These are phyloP conservation scores for Spodoptera littoralis DNA, from an alignment of 2,888 invertebrate genomes.

Conservation along the genomic window DNA sequence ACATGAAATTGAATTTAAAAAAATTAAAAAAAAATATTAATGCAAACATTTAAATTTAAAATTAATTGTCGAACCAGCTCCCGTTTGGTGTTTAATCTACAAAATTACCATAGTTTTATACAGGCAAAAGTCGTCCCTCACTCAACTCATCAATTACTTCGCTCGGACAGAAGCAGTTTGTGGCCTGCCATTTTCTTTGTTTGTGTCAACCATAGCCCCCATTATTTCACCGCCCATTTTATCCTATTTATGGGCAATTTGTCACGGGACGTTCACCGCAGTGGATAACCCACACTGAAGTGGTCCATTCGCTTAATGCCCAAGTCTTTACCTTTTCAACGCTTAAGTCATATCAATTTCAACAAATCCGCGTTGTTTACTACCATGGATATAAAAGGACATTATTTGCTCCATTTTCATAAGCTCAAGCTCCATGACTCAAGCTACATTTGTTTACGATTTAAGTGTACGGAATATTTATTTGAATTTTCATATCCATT, in stretches of 20 bases:
- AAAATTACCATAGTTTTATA: slow-evolving; percentile 37
- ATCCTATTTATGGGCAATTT: slow-evolving; percentile 73
- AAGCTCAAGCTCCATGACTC: slow-evolving; percentile 30
- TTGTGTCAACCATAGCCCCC: slow-evolving; percentile 66
- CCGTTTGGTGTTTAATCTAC: slow-evolving; percentile 24
- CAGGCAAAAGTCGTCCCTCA: slow-evolving; percentile 23
- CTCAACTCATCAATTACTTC: slow-evolving; percentile 45
- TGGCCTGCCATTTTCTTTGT: slow-evolving; percentile 67
- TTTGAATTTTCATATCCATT: slow-evolving; percentile 8
- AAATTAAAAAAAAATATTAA: slow-evolving; percentile 3
- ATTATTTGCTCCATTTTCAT: slow-evolving; percentile 24
- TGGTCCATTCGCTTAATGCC: slow-evolving; percentile 60
- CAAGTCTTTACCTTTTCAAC: slow-evolving; percentile 39
- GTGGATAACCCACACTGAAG: slow-evolving; percentile 57
- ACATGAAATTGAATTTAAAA: slow-evolving; percentile 34
- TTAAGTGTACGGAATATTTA: slow-evolving; percentile 7
- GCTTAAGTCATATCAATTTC: slow-evolving; percentile 32
- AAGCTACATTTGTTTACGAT: slow-evolving; percentile 19
- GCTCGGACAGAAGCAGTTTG: slow-evolving; percentile 53
- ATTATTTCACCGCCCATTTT: slow-evolving; percentile 63
- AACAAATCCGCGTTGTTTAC: slow-evolving; percentile 28
- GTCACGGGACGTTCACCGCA: slow-evolving; percentile 63
- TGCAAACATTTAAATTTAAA: not conserved
- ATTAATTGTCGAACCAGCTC: slow-evolving; percentile 11
- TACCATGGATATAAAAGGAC: slow-evolving; percentile 20